Percentiles rank a stretch among this genome's conserved stretches.
Evolutionary conservation across 2,797 vertebrate species (phyloP).

Genomic region (Otus scops): DNA sequence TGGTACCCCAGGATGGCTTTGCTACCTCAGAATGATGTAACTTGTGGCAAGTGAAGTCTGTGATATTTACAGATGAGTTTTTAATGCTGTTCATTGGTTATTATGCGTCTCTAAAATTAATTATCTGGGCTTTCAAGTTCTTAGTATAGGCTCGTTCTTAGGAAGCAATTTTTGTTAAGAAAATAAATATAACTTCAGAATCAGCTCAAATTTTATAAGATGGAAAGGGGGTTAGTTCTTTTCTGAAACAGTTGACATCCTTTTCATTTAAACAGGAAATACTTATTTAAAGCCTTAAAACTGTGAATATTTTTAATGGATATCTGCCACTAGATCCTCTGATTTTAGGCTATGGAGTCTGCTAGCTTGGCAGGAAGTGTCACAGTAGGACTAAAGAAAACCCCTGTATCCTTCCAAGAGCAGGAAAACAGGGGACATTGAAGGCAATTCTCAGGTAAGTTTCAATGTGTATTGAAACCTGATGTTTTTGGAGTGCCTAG

Average conservation of each 20-base stretch:
- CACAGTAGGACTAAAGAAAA: not conserved
- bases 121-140: not conserved
- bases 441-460: not conserved
- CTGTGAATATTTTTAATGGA: not conserved
- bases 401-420: not conserved
- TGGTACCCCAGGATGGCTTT: not conserved
- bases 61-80: not conserved
- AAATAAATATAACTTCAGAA: not conserved
- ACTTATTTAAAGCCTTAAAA: not conserved
- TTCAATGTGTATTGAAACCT: not conserved
- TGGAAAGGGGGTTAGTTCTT: not conserved
- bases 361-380: not conserved
- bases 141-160: not conserved
- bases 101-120: not conserved
- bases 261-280: not conserved
- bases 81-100: not conserved
- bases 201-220: not conserved
- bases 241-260: not conserved
- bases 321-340: not conserved
- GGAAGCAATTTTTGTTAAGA: not conserved
- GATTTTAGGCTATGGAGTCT: not conserved
- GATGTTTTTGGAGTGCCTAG: not conserved
- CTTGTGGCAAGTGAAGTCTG: not conserved
- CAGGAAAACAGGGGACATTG: not conserved
- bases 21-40: not conserved